Evolutionary conservation across 1,140 invertebrate genomes (phyloP), one percentile per base, ranked within the genome.

Genomic region (Trichogramma pretiosum): DNA sequence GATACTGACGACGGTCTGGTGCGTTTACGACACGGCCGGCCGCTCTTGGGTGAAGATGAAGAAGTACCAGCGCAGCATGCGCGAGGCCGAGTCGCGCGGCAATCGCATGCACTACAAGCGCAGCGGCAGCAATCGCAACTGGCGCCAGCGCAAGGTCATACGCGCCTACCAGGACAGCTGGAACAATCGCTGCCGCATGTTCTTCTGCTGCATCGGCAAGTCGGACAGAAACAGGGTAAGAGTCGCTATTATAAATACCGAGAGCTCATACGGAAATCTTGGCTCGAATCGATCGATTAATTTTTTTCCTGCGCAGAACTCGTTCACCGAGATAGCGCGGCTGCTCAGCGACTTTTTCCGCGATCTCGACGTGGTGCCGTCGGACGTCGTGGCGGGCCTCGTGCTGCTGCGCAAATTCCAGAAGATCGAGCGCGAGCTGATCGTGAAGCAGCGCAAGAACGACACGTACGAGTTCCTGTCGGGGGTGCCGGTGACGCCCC

Each of bases 41-140:
- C 73, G 86, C 19, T 89, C 87, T n/a, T 93, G 89, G 89, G 88
- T 93, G 0, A 92, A 92, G 72, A 90, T 93, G 86, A 92, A 91
- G 67, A 78, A 85, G 53, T 93, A 89, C 65, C 87, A 92, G 65
- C 77, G 85, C 32, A 89, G 85, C 35, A 79, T 90, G 77, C 79
- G 80, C 54, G 83, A 87, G 54, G 79, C 80, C 17, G 82, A 86
- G 61, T 77, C 79, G 1, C 68, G 75, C 43, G 57, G 58, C 4
- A 60, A 54, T n/a, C 77, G 83, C 54, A 83, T 83, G 58, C 80
- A 85, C 59, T 85, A 88, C 57, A 83, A 82, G 55, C 67, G 87
- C 28, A 89, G 85, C 42, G 85, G 85, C 34, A 89, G 83, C 62
- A 81, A 84, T 53, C 74, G 88, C 56, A 92, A 91, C 70, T 92